Conservation (phyloP, 2,113 vertebrate species). For the Anarhynchus alexandrinus region DNA sequence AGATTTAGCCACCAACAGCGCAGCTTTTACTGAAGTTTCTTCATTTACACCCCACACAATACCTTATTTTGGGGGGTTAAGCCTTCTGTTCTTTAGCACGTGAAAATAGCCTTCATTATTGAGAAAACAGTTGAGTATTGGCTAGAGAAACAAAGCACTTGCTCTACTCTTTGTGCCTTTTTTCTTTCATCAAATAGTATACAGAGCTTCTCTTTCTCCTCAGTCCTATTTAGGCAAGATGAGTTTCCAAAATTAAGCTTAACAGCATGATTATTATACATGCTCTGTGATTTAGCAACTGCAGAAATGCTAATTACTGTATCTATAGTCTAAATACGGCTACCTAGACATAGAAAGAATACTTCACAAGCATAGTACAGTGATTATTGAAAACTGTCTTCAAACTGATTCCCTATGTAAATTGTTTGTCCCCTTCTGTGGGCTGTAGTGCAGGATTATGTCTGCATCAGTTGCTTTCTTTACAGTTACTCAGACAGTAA, state of each 20-base stretch:
- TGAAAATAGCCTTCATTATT: background rate
- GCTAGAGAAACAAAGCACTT: background rate
- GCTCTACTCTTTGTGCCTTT: background rate
- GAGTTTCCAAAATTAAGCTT: background rate
- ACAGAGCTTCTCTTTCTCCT: background rate
- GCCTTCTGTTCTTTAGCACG: background rate
- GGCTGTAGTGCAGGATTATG: background rate
- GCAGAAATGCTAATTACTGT: background rate
- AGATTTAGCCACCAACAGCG: background rate
- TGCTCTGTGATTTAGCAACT: background rate
- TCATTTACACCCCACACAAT: background rate
- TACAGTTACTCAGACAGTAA: background rate
- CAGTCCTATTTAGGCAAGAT: background rate
- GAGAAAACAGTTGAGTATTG: background rate
- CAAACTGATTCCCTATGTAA: background rate
- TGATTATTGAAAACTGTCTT: background rate
- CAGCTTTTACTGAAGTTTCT: background rate
- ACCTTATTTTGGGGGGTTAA: background rate
- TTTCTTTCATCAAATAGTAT: background rate
- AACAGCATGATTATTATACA: background rate
- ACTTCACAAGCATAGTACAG: background rate
- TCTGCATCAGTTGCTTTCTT: background rate
- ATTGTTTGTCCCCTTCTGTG: accelerated
- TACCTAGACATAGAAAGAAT: background rate
- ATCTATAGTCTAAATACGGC: background rate